Evolutionary conservation across 2,797 vertebrate genomes (phyloP).

Genomic region (Cetoscarus ocellatus): DNA sequence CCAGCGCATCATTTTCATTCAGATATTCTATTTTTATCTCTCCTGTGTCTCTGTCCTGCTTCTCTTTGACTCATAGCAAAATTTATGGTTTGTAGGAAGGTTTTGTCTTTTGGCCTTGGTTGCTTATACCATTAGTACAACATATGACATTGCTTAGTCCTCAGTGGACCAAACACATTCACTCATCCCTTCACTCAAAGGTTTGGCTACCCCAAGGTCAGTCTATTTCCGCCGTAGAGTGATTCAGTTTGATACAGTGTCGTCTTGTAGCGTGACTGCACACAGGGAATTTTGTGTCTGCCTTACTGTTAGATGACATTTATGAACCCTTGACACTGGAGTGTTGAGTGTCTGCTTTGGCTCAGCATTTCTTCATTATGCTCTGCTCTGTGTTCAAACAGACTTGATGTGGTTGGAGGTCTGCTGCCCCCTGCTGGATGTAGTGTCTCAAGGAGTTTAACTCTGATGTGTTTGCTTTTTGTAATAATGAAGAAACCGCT

Average conservation of each 20-base stretch:
- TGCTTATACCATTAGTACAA: not conserved
- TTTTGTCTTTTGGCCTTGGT: not conserved
- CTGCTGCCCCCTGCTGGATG: conserved; percentile 73
- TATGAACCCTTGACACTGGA: conserved; percentile 44
- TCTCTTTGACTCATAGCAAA: not conserved
- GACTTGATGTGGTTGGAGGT: not conserved
- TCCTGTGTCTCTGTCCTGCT: not conserved
- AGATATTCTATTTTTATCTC: conserved; percentile 34
- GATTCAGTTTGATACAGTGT: conserved; percentile 12
- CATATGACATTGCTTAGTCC: too few species aligned
- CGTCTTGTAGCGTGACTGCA: conserved; percentile 13
- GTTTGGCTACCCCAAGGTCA: conserved; percentile 17
- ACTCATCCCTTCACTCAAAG: not conserved
- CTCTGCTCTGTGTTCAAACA: conserved; percentile 20
- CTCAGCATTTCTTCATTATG: conserved; percentile 41
- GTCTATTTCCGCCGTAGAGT: conserved; percentile 12
- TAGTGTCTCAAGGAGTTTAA: not conserved
- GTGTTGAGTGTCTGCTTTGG: conserved; percentile 47
- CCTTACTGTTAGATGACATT: conserved; percentile 60
- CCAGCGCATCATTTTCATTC: conserved; percentile 38
- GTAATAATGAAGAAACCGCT: too few species aligned
- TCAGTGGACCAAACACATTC: not conserved
- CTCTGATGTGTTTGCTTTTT: too few species aligned
- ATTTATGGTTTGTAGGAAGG: not conserved
- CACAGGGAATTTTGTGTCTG: conserved; percentile 15